Conservation (phyloP, 30 jellyfish, hydroid and myxozoan species). For the Chrysaora quinquecirrha region DNA sequence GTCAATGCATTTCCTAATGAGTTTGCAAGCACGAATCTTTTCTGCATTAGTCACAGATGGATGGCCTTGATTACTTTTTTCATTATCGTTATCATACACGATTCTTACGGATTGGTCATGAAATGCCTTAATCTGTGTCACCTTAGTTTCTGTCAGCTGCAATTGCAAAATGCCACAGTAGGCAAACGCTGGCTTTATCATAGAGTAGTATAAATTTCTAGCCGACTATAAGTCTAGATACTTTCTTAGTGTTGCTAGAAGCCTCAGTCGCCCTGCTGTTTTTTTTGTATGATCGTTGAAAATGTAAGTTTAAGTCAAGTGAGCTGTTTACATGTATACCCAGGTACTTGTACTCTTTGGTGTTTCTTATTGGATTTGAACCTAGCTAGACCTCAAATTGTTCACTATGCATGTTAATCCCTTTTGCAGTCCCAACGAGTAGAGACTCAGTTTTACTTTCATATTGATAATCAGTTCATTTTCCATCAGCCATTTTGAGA, state of each 20-base stretch:
- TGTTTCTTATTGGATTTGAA: constrained; percentile 40
- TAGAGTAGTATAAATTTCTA: constrained; percentile 1
- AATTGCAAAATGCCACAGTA: constrained; percentile 21
- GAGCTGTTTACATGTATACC: constrained; percentile 55
- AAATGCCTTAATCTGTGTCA: not conserved
- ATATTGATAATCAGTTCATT: constrained; percentile 55
- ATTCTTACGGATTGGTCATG: constrained; percentile 11
- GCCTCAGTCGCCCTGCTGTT: constrained; percentile 60
- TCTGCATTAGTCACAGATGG: constrained; percentile 15
- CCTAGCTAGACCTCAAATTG: constrained; percentile 51
- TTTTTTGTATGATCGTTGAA: constrained; percentile 34
- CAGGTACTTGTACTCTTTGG: constrained; percentile 61
- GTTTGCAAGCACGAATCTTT: constrained; percentile 6
- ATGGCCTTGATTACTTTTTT: constrained; percentile 3
- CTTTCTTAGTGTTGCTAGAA: constrained; percentile 54
- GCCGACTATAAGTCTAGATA: constrained; percentile 51
- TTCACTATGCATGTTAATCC: constrained; percentile 57
- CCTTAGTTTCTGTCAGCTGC: constrained; percentile 25
- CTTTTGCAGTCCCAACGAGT: constrained; percentile 63
- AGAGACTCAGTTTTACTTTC: constrained; percentile 55
- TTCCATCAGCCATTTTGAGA: constrained; percentile 60
- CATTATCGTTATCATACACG: not conserved
- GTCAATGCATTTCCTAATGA: not conserved
- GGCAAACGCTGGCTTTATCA: constrained; percentile 10
- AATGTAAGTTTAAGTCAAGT: constrained; percentile 33